phyloP scores from a whole-genome alignment of 35 echinoderm and acorn worm species.

The Lytechinus pictus region DNA sequence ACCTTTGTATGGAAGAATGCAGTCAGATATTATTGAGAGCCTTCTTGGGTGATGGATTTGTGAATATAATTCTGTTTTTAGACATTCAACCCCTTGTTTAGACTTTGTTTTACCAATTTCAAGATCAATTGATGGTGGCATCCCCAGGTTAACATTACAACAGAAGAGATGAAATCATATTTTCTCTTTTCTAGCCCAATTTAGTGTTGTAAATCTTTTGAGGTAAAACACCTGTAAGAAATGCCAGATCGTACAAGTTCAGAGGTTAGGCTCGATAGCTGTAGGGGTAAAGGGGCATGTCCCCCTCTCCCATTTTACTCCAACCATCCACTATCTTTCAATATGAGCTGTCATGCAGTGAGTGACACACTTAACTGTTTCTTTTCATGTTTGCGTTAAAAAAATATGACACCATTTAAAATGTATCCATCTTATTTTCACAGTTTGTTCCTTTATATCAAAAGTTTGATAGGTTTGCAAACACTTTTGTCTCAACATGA shows the following conservation, averaged over 20 bases:
- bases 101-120: background rate
- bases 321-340: background rate
- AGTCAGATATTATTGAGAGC: no score
- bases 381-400: no score
- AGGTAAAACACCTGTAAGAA: conserved; percentile 7
- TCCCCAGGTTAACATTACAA: background rate
- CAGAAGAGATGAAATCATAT: conserved; percentile 5
- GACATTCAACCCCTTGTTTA: background rate
- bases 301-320: background rate
- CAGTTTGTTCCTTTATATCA: background rate
- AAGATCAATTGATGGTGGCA: background rate
- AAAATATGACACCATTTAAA: no score
- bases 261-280: background rate
- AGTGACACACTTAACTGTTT: no score
- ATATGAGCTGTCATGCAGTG: background rate
- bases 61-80: background rate
- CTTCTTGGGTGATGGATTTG: background rate
- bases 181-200: background rate
- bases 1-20: no score
- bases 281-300: background rate
- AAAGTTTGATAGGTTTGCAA: background rate
- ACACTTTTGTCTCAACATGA: background rate
- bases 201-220: conserved; percentile 26
- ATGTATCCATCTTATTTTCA: background rate
- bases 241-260: background rate